Percentiles rank a stretch among this genome's conserved stretches.
phyloP scores from a whole-genome alignment of 1,140 invertebrate species.

The Macrocentrus cingulum region DNA sequence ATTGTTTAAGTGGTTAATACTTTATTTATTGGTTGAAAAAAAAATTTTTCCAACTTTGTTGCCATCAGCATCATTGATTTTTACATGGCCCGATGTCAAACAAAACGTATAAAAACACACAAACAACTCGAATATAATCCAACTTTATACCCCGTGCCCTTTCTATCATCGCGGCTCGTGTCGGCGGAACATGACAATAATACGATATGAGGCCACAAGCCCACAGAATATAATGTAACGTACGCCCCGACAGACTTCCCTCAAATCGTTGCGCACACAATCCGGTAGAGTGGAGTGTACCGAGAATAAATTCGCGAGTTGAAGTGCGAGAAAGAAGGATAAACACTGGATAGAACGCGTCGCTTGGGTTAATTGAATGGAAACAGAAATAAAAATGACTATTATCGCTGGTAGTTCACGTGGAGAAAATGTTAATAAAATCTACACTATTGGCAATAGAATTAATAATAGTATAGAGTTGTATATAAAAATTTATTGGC shows the following conservation, averaged over 20 bases:
- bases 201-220: conserved; percentile 52
- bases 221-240: conserved; percentile 52
- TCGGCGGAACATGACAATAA: conserved; percentile 53
- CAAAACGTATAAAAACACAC: neutral
- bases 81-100: neutral
- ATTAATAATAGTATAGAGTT: neutral
- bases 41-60: too few species aligned
- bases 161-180: conserved; percentile 40
- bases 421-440: too few species aligned
- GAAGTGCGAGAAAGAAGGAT: conserved; percentile 23
- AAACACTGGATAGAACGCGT: conserved; percentile 12
- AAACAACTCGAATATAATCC: conserved; percentile 2
- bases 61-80: too few species aligned
- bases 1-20: too few species aligned
- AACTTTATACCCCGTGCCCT: conserved; percentile 29
- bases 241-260: conserved; percentile 42
- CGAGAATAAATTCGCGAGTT: neutral
- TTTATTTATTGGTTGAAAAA: too few species aligned
- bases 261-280: conserved; percentile 28
- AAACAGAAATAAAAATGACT: conserved; percentile 29
- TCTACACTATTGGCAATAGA: conserved; percentile 28
- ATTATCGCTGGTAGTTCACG: too few species aligned
- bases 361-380: conserved; percentile 32
- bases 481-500: neutral
- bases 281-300: neutral